Evolutionary conservation across 2,113 vertebrate genomes (phyloP).

Genomic region (Mohoua ochrocephala): DNA sequence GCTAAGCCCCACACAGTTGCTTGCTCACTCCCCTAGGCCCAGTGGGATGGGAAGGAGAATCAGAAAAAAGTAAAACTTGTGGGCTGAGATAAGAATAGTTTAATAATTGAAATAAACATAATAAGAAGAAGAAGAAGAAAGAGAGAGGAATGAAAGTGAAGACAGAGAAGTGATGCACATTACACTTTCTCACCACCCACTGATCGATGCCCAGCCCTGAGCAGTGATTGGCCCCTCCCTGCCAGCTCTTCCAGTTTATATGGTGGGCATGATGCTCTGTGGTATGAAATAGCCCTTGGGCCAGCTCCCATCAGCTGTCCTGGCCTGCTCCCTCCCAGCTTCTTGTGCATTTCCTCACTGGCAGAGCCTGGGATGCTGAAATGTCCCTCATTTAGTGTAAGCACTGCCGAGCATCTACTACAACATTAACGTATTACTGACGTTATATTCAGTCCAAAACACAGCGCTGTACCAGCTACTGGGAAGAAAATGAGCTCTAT

Average conservation of each 20-base stretch:
- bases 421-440: neutral
- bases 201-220: neutral
- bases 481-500: neutral
- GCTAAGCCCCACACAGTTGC: neutral
- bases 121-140: neutral
- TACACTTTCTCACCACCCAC: neutral
- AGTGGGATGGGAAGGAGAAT: neutral
- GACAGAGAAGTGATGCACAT: neutral
- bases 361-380: too few species aligned
- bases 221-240: neutral
- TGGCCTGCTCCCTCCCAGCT: neutral
- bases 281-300: neutral
- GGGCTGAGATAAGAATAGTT: neutral
- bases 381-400: neutral
- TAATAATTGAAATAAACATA: neutral
- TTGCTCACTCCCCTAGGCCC: neutral
- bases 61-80: neutral
- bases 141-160: neutral
- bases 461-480: neutral
- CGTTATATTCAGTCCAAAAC: neutral
- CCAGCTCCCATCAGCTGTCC: neutral
- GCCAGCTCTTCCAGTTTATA: neutral
- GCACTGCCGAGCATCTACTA: neutral
- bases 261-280: neutral
- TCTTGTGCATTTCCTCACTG: neutral